Evolutionary conservation across 2,797 vertebrate species (phyloP), one percentile per base, ranked within the genome.

Genomic region (Catamblyrhynchus diadema): DNA sequence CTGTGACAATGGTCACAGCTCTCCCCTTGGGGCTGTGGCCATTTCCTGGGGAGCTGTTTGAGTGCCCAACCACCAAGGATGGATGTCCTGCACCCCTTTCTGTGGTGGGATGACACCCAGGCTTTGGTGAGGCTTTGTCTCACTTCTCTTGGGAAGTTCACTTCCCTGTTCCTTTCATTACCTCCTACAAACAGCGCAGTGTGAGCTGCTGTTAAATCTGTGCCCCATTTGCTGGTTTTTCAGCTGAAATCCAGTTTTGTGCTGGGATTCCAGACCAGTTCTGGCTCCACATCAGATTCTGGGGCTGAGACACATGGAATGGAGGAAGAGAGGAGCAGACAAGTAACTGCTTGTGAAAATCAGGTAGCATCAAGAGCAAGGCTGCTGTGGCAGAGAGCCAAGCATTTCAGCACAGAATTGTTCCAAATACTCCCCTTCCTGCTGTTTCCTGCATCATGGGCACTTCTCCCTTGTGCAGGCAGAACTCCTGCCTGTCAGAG

Each of bases 51-150:
- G 28, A 53, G 30, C 33, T 60, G 14, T 18, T 70, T 6, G 21
- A 48, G 42, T 62, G 48, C 65, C 57, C 1, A 1, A 13, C 21
- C 56, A 77, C 39, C 18, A 12, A 30, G 66, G 70, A 5, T 12
- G 32, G 56, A 2, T 25, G 3, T 39, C 10, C 28, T 50, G 21
- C 45, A 8, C 30, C n/a, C 18, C 30, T 54, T 37, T n/a, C 8
- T 23, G 32, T 37, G 61, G 13, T 18, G 45, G n/a, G 59, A 12
- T 18, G 12, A 4, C 0, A 0, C 7, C 39, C 39, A 39, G 39
- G 39, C 39, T 39, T 39, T 39, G 39, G 39, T 39, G 39, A 42
- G n/a, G 7, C 74, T 48, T 45, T 33, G 35, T n/a, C 18, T 15
- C 17, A 7, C 0, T 78, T 57, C 39, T 50, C 9, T 6, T 27